Conservation (phyloP, 2,888 invertebrate species). For the Eumacrocentrus americanus region DNA sequence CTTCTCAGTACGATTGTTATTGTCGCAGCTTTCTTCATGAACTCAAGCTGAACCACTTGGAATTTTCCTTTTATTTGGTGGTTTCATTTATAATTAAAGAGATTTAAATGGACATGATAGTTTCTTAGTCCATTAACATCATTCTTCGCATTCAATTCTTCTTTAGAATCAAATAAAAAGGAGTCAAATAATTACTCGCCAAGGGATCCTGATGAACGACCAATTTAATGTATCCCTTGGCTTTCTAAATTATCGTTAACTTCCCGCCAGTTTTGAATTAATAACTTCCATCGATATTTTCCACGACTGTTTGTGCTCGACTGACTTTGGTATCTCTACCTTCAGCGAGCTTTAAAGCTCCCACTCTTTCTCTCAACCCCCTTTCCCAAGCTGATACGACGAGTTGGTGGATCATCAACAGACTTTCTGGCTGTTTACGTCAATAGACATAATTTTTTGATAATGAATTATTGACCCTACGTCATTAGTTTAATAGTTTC, state of each 20-base stretch:
- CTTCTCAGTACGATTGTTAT: too few relatives aligned
- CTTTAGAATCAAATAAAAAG: too few relatives aligned
- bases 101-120: too few relatives aligned
- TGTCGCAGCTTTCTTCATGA: too few relatives aligned
- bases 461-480: too few relatives aligned
- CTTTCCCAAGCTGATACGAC: neutral
- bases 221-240: neutral
- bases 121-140: too few relatives aligned
- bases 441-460: too few relatives aligned
- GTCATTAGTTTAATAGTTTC: too few relatives aligned
- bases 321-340: neutral
- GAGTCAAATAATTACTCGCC: neutral
- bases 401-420: neutral
- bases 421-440: neutral
- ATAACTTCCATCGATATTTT: neutral
- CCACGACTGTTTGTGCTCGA: neutral
- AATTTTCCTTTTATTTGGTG: too few relatives aligned
- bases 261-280: neutral
- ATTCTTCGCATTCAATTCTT: too few relatives aligned
- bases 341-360: neutral
- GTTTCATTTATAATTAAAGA: too few relatives aligned
- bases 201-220: neutral
- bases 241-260: neutral
- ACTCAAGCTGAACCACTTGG: too few relatives aligned
- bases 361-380: neutral